A percentile compares a stretch with the other conserved stretches of the same genome.
phyloP scores from a whole-genome alignment of 2,113 vertebrate genomes.

The Podocnemis expansa region DNA sequence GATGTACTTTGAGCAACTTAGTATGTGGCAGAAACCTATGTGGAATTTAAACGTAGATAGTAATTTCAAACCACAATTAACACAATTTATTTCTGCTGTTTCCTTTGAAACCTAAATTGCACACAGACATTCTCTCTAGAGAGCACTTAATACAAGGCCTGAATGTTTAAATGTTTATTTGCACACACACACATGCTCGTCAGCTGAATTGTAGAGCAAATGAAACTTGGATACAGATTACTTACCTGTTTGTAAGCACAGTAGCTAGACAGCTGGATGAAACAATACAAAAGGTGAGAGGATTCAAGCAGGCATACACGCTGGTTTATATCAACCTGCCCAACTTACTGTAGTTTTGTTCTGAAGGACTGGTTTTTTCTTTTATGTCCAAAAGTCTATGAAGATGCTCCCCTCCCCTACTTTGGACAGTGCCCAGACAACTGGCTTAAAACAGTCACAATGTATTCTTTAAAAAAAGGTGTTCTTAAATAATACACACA shows the following conservation, averaged over 20 bases:
- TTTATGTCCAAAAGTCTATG: neutral
- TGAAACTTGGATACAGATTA: neutral
- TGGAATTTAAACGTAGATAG: neutral
- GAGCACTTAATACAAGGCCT: neutral
- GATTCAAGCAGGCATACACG: accelerated
- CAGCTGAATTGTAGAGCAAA: neutral
- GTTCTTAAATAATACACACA: neutral
- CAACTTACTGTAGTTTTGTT: neutral
- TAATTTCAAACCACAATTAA: slow-evolving; percentile 14
- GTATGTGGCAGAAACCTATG: slow-evolving; percentile 1
- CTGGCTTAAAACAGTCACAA: accelerated
- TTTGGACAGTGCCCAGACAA: too few relatives aligned
- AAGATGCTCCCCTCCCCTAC: neutral
- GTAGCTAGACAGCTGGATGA: neutral
- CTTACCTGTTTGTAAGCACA: neutral
- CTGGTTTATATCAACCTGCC: neutral
- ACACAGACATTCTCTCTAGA: neutral
- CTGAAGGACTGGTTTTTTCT: neutral
- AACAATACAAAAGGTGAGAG: neutral
- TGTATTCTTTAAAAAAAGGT: neutral
- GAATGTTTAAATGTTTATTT: neutral
- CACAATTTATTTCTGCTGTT: neutral
- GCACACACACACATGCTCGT: accelerated
- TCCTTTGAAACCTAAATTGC: neutral
- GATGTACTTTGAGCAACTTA: neutral